Evolutionary conservation across 2,888 invertebrate genomes (phyloP).

Genomic region (Siphlonurus alternatus): DNA sequence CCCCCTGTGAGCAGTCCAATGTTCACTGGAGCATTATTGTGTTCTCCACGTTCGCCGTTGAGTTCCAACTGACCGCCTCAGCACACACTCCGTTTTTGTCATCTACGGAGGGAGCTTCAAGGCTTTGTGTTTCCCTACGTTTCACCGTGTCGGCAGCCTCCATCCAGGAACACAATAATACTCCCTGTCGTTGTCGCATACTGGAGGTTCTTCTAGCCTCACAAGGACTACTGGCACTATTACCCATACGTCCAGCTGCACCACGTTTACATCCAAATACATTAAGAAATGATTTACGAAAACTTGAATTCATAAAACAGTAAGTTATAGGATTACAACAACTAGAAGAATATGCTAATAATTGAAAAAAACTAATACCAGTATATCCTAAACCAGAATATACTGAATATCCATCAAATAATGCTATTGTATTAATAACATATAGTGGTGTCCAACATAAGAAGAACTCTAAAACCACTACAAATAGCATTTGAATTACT

Average conservation of each 20-base stretch:
- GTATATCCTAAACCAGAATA: conserved; percentile 31
- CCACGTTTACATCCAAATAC: conserved; percentile 33
- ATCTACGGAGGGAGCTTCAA: background rate
- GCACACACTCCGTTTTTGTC: background rate
- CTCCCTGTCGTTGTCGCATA: background rate
- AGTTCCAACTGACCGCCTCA: background rate
- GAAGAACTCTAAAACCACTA: conserved; percentile 51
- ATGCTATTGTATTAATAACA: conserved; percentile 37
- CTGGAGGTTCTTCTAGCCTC: background rate
- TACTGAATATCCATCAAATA: conserved; percentile 32
- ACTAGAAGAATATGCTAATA: conserved; percentile 40
- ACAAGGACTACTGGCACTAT: background rate
- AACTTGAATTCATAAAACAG: conserved; percentile 49
- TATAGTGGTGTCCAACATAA: conserved; percentile 51
- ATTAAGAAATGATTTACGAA: conserved; percentile 41
- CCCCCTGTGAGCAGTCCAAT: too few relatives aligned
- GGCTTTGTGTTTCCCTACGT: background rate
- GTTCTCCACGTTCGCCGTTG: too few relatives aligned
- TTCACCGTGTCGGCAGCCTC: background rate
- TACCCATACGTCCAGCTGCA: background rate
- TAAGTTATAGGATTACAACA: conserved; percentile 53
- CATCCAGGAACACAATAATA: background rate
- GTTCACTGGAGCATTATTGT: too few relatives aligned
- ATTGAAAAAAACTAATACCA: conserved; percentile 35
- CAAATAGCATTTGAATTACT: conserved; percentile 45